Evolutionary conservation across 2,113 vertebrate genomes (phyloP).

Genomic region (Gavialis gangeticus): DNA sequence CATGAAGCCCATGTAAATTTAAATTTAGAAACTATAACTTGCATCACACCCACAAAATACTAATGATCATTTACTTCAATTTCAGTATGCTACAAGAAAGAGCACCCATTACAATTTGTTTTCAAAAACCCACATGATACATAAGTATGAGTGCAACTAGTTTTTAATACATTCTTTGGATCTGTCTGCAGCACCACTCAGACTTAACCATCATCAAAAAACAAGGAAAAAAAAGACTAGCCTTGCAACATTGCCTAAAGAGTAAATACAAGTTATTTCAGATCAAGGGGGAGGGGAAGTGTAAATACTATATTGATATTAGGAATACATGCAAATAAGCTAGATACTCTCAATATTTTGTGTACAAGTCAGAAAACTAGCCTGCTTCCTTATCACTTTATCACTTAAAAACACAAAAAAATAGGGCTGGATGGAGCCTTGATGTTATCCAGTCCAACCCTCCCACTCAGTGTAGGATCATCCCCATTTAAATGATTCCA

Average conservation of each 20-base stretch:
- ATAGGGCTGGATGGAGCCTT: too few relatives aligned
- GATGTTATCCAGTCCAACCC: too few relatives aligned
- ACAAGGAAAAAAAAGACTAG: background rate
- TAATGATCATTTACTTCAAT: background rate
- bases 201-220: background rate
- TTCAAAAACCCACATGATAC: too few relatives aligned
- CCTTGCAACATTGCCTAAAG: background rate
- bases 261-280: background rate
- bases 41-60: background rate
- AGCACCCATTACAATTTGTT: too few relatives aligned
- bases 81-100: accelerated
- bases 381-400: background rate
- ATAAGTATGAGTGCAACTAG: too few relatives aligned
- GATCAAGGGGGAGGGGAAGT: background rate
- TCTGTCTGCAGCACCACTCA: background rate
- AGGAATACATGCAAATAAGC: slow-evolving; percentile 28
- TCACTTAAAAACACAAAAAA: too few relatives aligned
- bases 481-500: too few relatives aligned
- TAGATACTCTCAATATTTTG: background rate
- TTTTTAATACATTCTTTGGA: too few relatives aligned
- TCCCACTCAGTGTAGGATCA: too few relatives aligned
- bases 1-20: background rate
- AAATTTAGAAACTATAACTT: background rate
- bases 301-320: background rate
- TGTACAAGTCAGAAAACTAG: background rate